A percentile compares a stretch with the other conserved stretches of the same genome.
Evolutionary conservation across 2,113 vertebrate genomes (phyloP).

Genomic region (Gobio gobio): DNA sequence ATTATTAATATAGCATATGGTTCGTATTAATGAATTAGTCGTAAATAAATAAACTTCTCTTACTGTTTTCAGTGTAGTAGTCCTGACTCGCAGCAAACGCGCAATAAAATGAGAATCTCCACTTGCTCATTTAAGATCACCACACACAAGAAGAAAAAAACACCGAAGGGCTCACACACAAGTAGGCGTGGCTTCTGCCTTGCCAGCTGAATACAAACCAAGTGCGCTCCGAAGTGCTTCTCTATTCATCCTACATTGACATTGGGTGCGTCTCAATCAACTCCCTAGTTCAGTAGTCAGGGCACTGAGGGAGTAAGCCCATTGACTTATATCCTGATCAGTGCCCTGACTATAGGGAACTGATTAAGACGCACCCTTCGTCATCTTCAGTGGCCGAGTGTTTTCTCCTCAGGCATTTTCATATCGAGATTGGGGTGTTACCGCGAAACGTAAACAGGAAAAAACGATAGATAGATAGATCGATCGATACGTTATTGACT

Average conservation of each 20-base stretch:
- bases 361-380: too few species aligned
- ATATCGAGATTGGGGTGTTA: neutral
- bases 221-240: too few species aligned
- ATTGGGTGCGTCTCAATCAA: too few species aligned
- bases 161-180: too few species aligned
- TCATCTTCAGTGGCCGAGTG: neutral
- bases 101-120: neutral
- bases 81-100: neutral
- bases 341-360: too few species aligned
- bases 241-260: too few species aligned
- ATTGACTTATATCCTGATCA: too few species aligned
- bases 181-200: neutral
- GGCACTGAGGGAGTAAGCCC: too few species aligned
- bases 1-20: neutral
- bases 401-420: neutral
- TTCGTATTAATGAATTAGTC: neutral
- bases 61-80: conserved; percentile 26
- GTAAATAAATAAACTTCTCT: neutral
- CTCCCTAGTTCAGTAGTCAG: too few species aligned
- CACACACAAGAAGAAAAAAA: neutral
- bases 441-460: neutral
- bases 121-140: neutral
- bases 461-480: neutral
- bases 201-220: too few species aligned
- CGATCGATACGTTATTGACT: too few species aligned